phyloP scores from a whole-genome alignment of 2,797 vertebrate genomes.

The Sebastes paucispinis region DNA sequence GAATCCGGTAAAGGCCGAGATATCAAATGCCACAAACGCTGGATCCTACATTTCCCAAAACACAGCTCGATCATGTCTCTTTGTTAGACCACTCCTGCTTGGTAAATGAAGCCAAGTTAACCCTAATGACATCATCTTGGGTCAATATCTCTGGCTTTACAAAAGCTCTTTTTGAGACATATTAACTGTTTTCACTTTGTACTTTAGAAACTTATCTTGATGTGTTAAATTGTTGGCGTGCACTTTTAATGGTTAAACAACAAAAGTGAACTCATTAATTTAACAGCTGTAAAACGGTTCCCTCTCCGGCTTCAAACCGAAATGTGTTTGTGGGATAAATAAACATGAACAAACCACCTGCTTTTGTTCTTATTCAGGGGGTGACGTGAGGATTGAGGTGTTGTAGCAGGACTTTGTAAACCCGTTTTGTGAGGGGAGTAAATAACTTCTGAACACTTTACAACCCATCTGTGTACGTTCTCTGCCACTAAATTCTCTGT shows the following conservation, averaged over 20 bases:
- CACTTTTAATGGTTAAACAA: neutral
- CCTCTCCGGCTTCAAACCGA: neutral
- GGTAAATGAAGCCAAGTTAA: neutral
- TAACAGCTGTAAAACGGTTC: neutral
- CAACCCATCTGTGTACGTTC: slow-evolving; percentile 29
- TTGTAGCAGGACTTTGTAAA: slow-evolving; percentile 22
- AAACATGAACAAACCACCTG: neutral
- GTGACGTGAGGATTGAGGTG: slow-evolving; percentile 13
- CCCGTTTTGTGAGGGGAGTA: slow-evolving; percentile 28
- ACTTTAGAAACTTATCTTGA: too few species aligned
- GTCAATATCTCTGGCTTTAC: neutral
- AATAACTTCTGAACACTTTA: slow-evolving; percentile 58
- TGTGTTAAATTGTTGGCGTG: neutral
- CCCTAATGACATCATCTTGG: neutral
- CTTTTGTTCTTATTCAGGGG: neutral
- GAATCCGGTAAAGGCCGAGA: neutral
- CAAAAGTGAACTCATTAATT: neutral
- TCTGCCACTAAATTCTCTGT: slow-evolving; percentile 36
- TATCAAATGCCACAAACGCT: too few species aligned
- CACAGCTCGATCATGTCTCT: neutral
- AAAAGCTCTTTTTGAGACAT: neutral
- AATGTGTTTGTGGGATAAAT: neutral
- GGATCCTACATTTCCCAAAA: neutral
- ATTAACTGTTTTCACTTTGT: neutral
- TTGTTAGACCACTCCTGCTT: neutral